Conservation (phyloP, 2,113 vertebrate species). For the Abramis brama region DNA sequence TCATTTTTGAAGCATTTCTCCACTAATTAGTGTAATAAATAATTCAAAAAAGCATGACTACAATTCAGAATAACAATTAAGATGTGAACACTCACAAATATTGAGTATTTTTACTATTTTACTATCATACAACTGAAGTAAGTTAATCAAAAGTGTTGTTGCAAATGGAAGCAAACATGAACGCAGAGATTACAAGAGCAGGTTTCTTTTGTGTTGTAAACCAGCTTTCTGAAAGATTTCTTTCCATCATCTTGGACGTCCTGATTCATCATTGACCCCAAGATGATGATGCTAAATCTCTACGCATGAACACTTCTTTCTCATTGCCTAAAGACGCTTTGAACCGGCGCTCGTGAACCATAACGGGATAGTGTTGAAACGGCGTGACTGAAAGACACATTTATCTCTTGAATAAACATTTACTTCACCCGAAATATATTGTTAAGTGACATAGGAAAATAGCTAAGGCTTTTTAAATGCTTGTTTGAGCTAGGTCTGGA, state of each 20-base stretch:
- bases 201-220: background rate
- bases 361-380: background rate
- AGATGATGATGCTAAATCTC: no score
- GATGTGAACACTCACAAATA: background rate
- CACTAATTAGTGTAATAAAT: background rate
- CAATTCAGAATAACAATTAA: background rate
- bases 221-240: background rate
- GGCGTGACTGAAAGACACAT: background rate
- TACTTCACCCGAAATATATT: background rate
- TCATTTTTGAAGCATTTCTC: background rate
- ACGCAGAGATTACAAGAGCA: background rate
- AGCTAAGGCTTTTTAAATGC: background rate
- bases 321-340: background rate
- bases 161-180: background rate
- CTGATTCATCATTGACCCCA: background rate
- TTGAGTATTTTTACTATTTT: no score
- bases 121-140: no score
- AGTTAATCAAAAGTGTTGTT: no score
- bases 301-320: background rate
- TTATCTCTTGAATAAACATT: background rate
- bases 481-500: conserved; percentile 8
- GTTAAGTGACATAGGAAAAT: background rate
- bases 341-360: background rate
- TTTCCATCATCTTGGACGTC: background rate
- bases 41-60: background rate